These are phyloP conservation scores for Hydrochoerus hydrochaeris DNA, from an alignment of 2,113 vertebrate species.

Conservation along the genomic window DNA sequence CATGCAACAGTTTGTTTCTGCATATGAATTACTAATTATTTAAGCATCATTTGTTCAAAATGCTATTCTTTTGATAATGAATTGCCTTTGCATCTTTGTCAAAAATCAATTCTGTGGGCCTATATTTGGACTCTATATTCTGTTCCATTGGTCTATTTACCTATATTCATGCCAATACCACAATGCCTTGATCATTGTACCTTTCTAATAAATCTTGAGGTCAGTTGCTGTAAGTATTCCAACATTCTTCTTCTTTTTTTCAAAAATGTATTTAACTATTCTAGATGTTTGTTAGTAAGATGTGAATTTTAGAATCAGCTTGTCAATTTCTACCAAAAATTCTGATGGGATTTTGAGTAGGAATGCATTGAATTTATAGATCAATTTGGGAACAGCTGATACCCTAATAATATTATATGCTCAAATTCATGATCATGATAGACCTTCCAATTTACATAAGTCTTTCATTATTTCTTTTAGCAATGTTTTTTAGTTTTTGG, in stretches of 20 bases:
- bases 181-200: neutral
- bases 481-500: neutral
- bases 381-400: neutral
- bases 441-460: neutral
- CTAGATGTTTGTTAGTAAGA: neutral
- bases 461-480: conserved; percentile 14
- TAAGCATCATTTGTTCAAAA: conserved; percentile 51
- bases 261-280: conserved; percentile 52
- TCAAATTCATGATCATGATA: neutral
- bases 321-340: conserved; percentile 5
- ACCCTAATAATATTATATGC: neutral
- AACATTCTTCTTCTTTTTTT: conserved; percentile 26
- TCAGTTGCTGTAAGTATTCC: neutral
- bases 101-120: conserved; percentile 42
- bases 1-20: conserved; percentile 14
- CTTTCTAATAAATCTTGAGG: conserved; percentile 5
- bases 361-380: neutral
- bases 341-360: neutral
- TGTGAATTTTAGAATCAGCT: conserved; percentile 39
- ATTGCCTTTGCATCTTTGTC: neutral
- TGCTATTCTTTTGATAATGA: conserved; percentile 11
- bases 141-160: conserved; percentile 59
- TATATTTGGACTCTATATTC: conserved; percentile 45
- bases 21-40: conserved; percentile 5
- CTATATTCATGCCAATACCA: neutral